Evolutionary conservation across 2,113 vertebrate genomes (phyloP).

Genomic region (Micronisus gabar): DNA sequence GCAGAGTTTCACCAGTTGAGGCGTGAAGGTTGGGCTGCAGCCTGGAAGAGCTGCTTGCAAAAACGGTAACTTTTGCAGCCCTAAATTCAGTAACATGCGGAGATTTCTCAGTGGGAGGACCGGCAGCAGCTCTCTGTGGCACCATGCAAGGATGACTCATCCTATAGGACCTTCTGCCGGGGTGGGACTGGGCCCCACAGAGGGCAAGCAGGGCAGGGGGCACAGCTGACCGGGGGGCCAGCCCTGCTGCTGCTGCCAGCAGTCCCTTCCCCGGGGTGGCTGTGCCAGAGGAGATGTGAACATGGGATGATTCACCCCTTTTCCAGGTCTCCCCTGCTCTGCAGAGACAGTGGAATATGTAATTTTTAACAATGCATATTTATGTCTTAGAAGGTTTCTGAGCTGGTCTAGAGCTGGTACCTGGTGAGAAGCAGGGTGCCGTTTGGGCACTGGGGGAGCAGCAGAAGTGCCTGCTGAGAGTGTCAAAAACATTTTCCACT

Average conservation of each 20-base stretch:
- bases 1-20: neutral
- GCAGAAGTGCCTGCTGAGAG: neutral
- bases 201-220: neutral
- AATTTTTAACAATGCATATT: neutral
- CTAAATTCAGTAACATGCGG: neutral
- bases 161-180: neutral
- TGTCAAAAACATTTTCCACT: neutral
- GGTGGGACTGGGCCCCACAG: neutral
- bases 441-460: neutral
- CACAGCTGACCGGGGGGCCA: neutral
- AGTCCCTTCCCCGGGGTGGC: neutral
- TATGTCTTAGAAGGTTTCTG: neutral
- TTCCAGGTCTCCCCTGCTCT: neutral
- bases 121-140: neutral
- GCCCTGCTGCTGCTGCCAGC: neutral
- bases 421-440: neutral
- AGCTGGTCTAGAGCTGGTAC: neutral
- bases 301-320: neutral
- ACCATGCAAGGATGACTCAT: neutral
- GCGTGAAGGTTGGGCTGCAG: neutral
- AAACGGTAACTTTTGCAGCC: neutral
- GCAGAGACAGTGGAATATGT: neutral
- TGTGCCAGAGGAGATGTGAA: rapidly evolving
- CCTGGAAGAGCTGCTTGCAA: neutral
- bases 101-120: neutral